Base-by-base conservation (phyloP, 2,113 vertebrate genomes). In the Motacilla tschutschensis region DNA sequence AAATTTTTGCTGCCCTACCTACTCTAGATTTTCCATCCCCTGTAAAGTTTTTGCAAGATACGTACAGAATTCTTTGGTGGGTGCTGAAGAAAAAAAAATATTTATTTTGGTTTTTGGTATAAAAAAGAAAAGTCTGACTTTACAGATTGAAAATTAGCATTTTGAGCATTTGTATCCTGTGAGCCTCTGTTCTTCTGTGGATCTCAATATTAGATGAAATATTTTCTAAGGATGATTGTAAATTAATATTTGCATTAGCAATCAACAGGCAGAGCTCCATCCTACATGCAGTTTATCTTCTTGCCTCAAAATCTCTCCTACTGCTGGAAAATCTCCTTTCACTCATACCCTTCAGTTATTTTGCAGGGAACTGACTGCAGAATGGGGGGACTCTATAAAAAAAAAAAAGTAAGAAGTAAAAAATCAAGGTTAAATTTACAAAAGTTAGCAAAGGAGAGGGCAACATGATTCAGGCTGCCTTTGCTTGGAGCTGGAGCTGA, bases 361-460 rank as follows among this genome's bases (percentile, higher is more conserved):
- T 83, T 70, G 7, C 22, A 51, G 16, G 28, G 10, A 83, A 40
- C 5, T 63, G 33, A 36, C 14, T 43, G 41, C 17, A 60, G 21
- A 83, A 87, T 36, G 29, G 11, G 24, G 43, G 17, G 18, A 46
- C 5, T 29, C 5, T 21, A 9, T 12, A 8, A 12, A 38, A 8
- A 1, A 8, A 1, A 9, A 6, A 1, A 9, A 8, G 24, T 22
- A 48, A 29, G 24, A 47, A 26, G 8, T 28, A n/a, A 70, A 9
- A 1, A 12, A 20, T 38, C 11, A 62, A 72, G 17, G 16, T 58
- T 48, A 35, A 58, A 46, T n/a, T 69, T 26, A 10, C 4, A 47
- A 76, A 86, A 90, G 17, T 10, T 41, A 66, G 10, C 5, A 85
- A 64, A 83, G 14, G 25, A 50, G 36, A 50, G 12, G 4, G 10